Conservation (phyloP, 2,888 invertebrate species). For the Pyrgus malvae region DNA sequence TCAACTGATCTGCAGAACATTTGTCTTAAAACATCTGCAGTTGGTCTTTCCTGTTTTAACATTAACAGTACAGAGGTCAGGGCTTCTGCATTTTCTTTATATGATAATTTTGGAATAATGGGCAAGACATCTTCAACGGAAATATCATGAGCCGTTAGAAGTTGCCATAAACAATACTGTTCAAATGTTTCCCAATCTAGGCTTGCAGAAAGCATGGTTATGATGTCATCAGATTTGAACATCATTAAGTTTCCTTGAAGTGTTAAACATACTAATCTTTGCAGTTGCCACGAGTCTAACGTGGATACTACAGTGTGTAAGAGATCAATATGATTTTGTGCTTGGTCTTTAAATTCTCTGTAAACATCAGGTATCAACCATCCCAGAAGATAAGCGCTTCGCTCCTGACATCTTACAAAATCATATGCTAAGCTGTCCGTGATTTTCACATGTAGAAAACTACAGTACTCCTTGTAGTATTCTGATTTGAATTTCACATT, state of each 20-base stretch:
- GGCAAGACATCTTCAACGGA: conserved; percentile 94
- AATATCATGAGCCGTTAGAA: conserved; percentile 96
- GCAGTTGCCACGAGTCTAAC: conserved; percentile 94
- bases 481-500: conserved; percentile 89
- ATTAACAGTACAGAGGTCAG: conserved; percentile 93
- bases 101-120: conserved; percentile 87
- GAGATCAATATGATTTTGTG: conserved; percentile 93
- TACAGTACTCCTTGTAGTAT: conserved; percentile 94
- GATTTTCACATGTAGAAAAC: conserved; percentile 88
- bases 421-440: conserved; percentile 89
- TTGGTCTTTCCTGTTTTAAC: conserved; percentile 95
- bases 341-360: conserved; percentile 92
- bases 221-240: conserved; percentile 90
- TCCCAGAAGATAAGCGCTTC: conserved; percentile 93
- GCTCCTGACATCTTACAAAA: conserved; percentile 93
- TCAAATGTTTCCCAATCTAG: conserved; percentile 98
- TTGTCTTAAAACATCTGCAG: conserved; percentile 91
- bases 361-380: conserved; percentile 97
- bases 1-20: conserved; percentile 89
- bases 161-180: conserved; percentile 98
- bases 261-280: conserved; percentile 94
- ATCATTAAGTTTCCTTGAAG: conserved; percentile 93
- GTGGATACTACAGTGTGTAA: conserved; percentile 94
- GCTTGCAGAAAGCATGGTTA: conserved; percentile 89
- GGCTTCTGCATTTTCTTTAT: conserved; percentile 95